A percentile compares a stretch with the other conserved stretches of the same genome.
Evolutionary conservation across 2,113 vertebrate species (phyloP).

Genomic region (Nycticorax nycticorax): DNA sequence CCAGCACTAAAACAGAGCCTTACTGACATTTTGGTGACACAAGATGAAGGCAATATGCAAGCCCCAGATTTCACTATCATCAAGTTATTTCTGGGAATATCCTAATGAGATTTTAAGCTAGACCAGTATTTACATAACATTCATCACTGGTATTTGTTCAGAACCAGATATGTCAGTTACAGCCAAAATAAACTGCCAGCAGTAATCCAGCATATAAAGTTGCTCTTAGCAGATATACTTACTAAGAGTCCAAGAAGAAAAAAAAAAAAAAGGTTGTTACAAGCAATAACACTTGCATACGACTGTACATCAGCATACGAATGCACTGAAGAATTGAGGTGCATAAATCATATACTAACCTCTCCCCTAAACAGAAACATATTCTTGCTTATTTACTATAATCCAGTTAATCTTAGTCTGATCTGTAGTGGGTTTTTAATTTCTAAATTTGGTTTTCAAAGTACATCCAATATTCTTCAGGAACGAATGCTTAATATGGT

Average conservation of each 20-base stretch:
- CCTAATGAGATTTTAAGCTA: slow-evolving; percentile 30
- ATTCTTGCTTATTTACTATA: background rate
- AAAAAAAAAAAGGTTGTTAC: background rate
- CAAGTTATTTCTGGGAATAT: slow-evolving; percentile 35
- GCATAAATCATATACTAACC: background rate
- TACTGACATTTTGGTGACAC: background rate
- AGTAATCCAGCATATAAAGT: background rate
- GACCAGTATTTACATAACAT: slow-evolving; percentile 12
- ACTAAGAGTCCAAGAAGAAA: background rate
- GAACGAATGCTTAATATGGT: background rate
- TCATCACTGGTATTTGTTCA: slow-evolving; percentile 23
- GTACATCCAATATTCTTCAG: background rate
- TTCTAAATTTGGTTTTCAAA: background rate
- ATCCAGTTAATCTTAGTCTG: background rate
- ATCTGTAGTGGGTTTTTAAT: background rate
- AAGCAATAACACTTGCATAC: background rate
- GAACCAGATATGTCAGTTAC: background rate
- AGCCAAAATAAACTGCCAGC: slow-evolving; percentile 38
- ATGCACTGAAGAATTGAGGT: background rate
- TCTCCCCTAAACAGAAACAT: background rate
- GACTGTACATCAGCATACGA: background rate
- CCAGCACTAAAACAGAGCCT: background rate
- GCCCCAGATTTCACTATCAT: background rate
- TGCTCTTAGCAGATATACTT: background rate
- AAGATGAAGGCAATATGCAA: background rate